Percentiles rank a stretch among this genome's conserved stretches.
Evolutionary conservation across 1,140 invertebrate genomes (phyloP).

Genomic region (Physella acuta): DNA sequence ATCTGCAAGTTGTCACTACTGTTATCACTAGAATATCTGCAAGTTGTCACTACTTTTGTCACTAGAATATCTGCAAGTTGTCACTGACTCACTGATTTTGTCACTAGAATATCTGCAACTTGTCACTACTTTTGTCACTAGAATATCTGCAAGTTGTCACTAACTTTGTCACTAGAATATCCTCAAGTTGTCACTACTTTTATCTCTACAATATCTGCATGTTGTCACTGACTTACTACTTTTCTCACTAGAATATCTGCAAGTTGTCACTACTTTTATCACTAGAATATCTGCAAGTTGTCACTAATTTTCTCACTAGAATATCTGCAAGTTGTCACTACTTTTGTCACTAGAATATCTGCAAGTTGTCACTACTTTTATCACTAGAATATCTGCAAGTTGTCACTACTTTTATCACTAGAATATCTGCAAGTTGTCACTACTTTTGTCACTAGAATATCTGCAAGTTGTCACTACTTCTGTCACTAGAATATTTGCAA

Average conservation of each 20-base stretch:
- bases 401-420: conserved; percentile 43
- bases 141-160: conserved; percentile 57
- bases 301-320: conserved; percentile 49
- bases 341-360: conserved; percentile 55
- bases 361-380: conserved; percentile 51
- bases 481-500: conserved; percentile 51
- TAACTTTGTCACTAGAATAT: conserved; percentile 51
- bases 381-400: conserved; percentile 55
- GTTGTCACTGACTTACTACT: conserved; percentile 55
- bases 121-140: conserved; percentile 43
- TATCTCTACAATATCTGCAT: conserved; percentile 50
- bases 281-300: conserved; percentile 56
- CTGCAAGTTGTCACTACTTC: conserved; percentile 53
- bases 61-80: conserved; percentile 56
- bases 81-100: conserved; percentile 49
- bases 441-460: conserved; percentile 52
- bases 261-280: conserved; percentile 52
- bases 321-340: conserved; percentile 55
- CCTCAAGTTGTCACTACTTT: conserved; percentile 52
- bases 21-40: conserved; percentile 53
- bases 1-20: conserved; percentile 54
- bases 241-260: conserved; percentile 53
- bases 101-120: conserved; percentile 54
- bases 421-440: conserved; percentile 57
- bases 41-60: conserved; percentile 52